Base-by-base conservation (phyloP, 1,140 invertebrate species). In the Pseudomyrmex gracilis region DNA sequence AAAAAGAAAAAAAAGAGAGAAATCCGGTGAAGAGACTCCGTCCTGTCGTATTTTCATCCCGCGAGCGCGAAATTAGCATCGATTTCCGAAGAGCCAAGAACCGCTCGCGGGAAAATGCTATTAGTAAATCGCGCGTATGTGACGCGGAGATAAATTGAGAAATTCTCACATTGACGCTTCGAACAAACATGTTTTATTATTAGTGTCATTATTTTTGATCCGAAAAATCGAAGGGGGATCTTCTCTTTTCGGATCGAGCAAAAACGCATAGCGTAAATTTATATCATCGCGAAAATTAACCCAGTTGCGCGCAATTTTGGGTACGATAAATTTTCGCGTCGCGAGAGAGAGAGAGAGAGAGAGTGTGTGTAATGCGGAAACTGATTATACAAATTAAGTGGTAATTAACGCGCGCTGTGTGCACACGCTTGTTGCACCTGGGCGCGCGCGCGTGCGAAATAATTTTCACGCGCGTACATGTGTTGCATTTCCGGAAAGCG, bases 21-120 rank as follows among this genome's bases (percentile, higher is more conserved):
- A 13, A 22, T 8, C 47, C n/a, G 12, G 24, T 12, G 45, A 76
- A 53, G 51, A 66, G 51, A 66, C 17, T 51, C 57, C 57, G 74
- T 55, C 64, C 51, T 13, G 34, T 8, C 51, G 76, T 51, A 55
- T 70, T 78, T 70, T 43, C 64, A 78, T 78, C 76, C 24, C 76
- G 20, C 53, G 43, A 43, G 64, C 76, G 20, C 53, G 43, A 43
- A 53, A 70, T 70, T 70, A 58, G 34, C 20, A 68, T 77, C 63
- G 49, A 67, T 57, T 78, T 17, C 45, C 74, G 51, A 68, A 68
- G 49, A 78, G 57, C 57, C 51, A 15, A 4, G 13, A 8, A 15
- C 20, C 47, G 13, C 24, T 77, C 24, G 51, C 10, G 13, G 15
- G 24, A 57, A 57, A 57, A 68, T 66, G 73, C 22, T 34, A 78